Conservation (phyloP, 2,113 vertebrate genomes). For the Hassar affinis region DNA sequence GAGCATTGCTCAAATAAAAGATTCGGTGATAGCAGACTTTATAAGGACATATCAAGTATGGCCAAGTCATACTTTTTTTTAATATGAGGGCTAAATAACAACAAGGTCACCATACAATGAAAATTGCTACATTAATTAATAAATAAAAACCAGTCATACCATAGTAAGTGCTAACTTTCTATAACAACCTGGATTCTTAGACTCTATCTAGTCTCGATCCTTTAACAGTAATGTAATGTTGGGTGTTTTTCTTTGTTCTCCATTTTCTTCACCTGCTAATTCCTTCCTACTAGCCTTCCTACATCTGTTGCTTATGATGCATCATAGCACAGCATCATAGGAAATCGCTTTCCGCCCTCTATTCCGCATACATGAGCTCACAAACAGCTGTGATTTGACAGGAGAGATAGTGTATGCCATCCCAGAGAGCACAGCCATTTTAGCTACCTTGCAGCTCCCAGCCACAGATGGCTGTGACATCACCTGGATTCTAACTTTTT, state of each 20-base stretch:
- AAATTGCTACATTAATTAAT: background rate
- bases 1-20: background rate
- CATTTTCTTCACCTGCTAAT: background rate
- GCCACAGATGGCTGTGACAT: background rate
- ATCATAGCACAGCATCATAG: too few species aligned
- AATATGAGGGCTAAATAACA: slow-evolving; percentile 8
- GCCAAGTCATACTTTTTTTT: background rate
- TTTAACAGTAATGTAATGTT: background rate
- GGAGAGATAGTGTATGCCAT: background rate
- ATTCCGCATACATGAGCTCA: background rate
- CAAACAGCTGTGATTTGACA: background rate
- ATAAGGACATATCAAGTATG: background rate
- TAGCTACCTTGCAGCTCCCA: background rate
- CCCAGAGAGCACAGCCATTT: background rate
- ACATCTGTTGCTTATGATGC: too few species aligned
- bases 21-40: background rate
- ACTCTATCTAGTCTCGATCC: background rate
- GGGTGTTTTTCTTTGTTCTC: background rate
- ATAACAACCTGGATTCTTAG: slow-evolving; percentile 11
- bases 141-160: background rate
- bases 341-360: background rate
- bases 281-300: too few species aligned
- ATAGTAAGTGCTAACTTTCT: background rate
- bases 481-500: background rate
- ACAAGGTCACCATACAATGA: background rate